Conservation (phyloP, 1,140 invertebrate species). For the Heliconius eleuchia region DNA sequence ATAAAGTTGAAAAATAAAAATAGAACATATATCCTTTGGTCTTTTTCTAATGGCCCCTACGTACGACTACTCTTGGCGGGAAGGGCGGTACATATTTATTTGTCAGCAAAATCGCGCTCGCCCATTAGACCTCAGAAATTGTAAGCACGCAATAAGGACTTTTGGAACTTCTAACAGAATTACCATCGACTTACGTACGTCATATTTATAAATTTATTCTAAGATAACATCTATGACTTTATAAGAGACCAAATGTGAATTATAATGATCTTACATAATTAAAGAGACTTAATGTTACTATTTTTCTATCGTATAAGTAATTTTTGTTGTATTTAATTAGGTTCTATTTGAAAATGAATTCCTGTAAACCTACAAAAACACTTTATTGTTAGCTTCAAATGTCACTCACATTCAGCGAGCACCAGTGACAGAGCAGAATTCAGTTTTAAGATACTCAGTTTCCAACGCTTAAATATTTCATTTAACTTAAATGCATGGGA, state of each 20-base stretch:
- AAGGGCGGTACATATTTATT: conserved; percentile 73
- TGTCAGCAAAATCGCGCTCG: conserved; percentile 72
- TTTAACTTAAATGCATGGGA: too few species aligned
- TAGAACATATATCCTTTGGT: neutral
- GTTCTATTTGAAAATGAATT: neutral
- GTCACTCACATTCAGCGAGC: too few species aligned
- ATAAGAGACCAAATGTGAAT: conserved; percentile 16
- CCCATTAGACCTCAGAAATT: conserved; percentile 66
- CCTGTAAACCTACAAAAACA: too few species aligned
- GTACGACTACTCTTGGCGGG: conserved; percentile 60
- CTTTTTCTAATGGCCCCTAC: conserved; percentile 45
- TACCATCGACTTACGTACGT: conserved; percentile 45
- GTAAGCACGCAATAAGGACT: conserved; percentile 75
- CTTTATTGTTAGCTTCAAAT: too few species aligned
- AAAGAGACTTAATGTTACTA: too few species aligned
- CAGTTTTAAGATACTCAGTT: too few species aligned
- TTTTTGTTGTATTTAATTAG: too few species aligned
- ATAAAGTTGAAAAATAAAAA: neutral
- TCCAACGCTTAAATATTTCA: too few species aligned
- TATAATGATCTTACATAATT: too few species aligned
- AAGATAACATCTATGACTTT: conserved; percentile 27
- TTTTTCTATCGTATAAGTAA: too few species aligned
- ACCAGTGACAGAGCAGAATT: too few species aligned
- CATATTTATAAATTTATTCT: conserved; percentile 51
- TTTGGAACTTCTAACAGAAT: conserved; percentile 54